Base-by-base conservation (phyloP, 1,140 invertebrate species). In the Penaeus japonicus region DNA sequence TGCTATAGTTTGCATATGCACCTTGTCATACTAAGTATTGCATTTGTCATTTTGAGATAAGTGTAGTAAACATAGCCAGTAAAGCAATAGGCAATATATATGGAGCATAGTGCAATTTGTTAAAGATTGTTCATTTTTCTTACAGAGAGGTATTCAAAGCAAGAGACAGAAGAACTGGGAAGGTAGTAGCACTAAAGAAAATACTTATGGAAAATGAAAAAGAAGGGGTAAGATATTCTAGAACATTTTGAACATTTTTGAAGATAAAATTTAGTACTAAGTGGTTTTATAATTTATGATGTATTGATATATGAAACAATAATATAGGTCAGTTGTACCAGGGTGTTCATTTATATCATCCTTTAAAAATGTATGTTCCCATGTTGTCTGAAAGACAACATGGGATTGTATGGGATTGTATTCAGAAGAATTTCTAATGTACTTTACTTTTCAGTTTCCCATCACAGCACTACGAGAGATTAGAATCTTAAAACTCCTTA, bases 201-300 rank as follows among this genome's bases (percentile, higher is more conserved):
- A 97, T 99, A 55, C 93, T 99, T 7, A 99, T 99, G 98, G 98
- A 99, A 92, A 99, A 99, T 93, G 98, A 99, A 94, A 99, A 99
- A 93, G 98, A 99, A 98, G 99, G 84, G 70, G 97, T 97, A 94
- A 94, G 94, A 95, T 22, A 1, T 75, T 27, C 27, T 7, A 2
- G 4, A 27, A 77, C 32, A 77, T 35, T 62, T 22, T 62, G 1
- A 53, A 81, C 4, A n/a, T 47, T 10, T 35, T 15, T 24, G n/a
- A 70, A n/a, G n/a, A 4, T n/a, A 4, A n/a, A 4, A 70, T 70
- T n/a, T n/a, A n/a, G 17, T 70, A 7, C 18, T 70, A 70, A n/a
- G 3, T 70, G 15, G n/a, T 70, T 70, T n/a, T 24, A 65, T 24
- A 0, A 18, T 17, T 22, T 27, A 65, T 24, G 62, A 24, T 65